Conservation (phyloP, 2,888 invertebrate genomes). For the Tridacna crocea region DNA sequence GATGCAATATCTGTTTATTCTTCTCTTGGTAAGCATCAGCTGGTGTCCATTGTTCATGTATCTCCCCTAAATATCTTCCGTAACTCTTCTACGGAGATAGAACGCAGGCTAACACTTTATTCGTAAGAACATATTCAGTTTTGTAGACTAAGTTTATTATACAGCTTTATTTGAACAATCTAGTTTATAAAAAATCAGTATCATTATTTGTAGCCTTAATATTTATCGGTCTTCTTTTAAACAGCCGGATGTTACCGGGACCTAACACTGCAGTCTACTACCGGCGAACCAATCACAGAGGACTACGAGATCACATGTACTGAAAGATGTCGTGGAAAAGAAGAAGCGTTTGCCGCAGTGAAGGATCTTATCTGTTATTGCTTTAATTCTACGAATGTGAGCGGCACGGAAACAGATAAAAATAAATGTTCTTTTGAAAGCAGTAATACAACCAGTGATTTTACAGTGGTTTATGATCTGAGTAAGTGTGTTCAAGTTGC, state of each 20-base stretch:
- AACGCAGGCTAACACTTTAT: too few relatives aligned
- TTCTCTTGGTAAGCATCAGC: conserved; percentile 37
- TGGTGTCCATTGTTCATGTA: too few relatives aligned
- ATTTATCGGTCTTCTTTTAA: too few relatives aligned
- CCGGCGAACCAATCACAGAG: conserved; percentile 19
- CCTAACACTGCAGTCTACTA: background rate
- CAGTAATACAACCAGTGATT: background rate
- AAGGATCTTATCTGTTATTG: conserved; percentile 34
- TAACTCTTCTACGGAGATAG: too few relatives aligned
- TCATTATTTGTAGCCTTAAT: too few relatives aligned
- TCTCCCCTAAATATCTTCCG: too few relatives aligned
- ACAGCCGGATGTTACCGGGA: conserved; percentile 49
- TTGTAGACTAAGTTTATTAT: too few relatives aligned
- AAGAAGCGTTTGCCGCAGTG: conserved; percentile 30
- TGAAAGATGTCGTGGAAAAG: conserved; percentile 47
- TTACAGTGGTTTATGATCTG: conserved; percentile 24
- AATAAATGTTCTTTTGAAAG: conserved; percentile 15
- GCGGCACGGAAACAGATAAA: background rate
- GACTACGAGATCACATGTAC: conserved; percentile 36
- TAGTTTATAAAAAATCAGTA: too few relatives aligned
- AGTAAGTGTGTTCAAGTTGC: conserved; percentile 19
- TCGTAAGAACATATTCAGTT: too few relatives aligned
- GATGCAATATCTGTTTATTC: conserved; percentile 29
- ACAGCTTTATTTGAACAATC: too few relatives aligned
- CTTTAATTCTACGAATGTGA: conserved; percentile 28